Conservation (phyloP, 1,140 invertebrate genomes). For the Akabosia matsudoensis region DNA sequence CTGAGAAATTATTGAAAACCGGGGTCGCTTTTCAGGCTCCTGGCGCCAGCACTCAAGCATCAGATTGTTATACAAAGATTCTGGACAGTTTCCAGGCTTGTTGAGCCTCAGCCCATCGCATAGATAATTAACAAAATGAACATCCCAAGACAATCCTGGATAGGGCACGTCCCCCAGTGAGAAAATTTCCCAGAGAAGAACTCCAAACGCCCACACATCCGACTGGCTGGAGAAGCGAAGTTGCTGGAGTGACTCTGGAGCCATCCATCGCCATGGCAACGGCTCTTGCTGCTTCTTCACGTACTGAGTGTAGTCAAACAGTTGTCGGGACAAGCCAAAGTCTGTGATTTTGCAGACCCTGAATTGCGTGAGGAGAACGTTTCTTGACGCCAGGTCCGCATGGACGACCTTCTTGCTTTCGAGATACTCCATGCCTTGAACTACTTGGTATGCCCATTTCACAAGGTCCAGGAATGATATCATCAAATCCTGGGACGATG, state of each 20-base stretch:
- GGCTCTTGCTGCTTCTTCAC: constrained; percentile 35
- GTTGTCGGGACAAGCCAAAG: constrained; percentile 32
- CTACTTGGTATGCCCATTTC: constrained; percentile 29
- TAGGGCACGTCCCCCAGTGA: constrained; percentile 24
- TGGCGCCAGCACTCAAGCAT: constrained; percentile 15
- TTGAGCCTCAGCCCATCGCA: constrained; percentile 10
- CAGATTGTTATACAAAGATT: constrained; percentile 7
- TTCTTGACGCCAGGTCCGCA: constrained; percentile 34
- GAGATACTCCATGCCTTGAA: constrained; percentile 29
- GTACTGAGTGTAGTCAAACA: constrained; percentile 28
- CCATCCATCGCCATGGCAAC: constrained; percentile 31
- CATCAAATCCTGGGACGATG: background rate
- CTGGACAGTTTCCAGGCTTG: background rate
- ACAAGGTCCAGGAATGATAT: constrained; percentile 5
- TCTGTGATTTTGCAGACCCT: constrained; percentile 29
- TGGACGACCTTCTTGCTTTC: constrained; percentile 34
- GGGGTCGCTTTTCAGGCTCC: background rate
- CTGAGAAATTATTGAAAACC: background rate
- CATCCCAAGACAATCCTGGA: constrained; percentile 28
- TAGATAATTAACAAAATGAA: constrained; percentile 20
- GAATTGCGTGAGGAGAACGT: constrained; percentile 12
- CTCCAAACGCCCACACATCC: constrained; percentile 25
- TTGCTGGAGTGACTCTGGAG: constrained; percentile 15
- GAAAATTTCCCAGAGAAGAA: constrained; percentile 20
- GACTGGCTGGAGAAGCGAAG: constrained; percentile 19